Base-by-base conservation (phyloP, 2,888 invertebrate species). In the Macaria notata region DNA sequence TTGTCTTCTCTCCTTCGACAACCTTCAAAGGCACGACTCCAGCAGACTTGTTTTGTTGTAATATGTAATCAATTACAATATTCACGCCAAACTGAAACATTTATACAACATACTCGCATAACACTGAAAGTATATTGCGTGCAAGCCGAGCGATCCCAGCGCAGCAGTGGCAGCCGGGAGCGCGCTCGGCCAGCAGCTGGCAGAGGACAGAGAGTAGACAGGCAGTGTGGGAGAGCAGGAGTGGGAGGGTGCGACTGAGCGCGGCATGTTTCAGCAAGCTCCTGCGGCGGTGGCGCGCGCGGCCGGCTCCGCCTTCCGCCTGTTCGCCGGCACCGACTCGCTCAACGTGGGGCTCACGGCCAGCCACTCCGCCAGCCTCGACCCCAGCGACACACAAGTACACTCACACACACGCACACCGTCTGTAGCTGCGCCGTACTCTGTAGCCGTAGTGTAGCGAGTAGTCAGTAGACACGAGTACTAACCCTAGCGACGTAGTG, bases 251-350 rank as follows among this genome's bases (percentile, higher is more conserved):
- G 70, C 75, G 75, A 77, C 71, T 71, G 69, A 68, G 76, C 68
- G 72, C 74, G 70, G 54, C 56, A 69, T 69, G 66, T 88, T 86
- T 68, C 91, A 95, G 95, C 94, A 94, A 84, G 95, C 95, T 77
- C 95, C 95, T 79, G 95, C 95, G 92, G 94, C 95, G 83, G 94
- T 95, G 92, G 96, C 95, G 76, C 93, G 96, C 83, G 95, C 95
- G 74, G 95, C 95, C 63, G 96, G 95, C 78, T 94, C 94, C 75
- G 94, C 95, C 77, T 95, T 95, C 93, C 94, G 96, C 64, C 94
- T 96, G 88, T 94, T 95, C 79, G 95, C 95, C 72, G 90, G 90
- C 80, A 95, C 95, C 68, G 95, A 95, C 92, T 94, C 94, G 82
- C 93, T 95, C 75, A 94, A 94, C 91, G 90, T 95, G 83, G 94